Base-by-base conservation (phyloP, 2,888 invertebrate species). In the Nephrotoma flavescens region DNA sequence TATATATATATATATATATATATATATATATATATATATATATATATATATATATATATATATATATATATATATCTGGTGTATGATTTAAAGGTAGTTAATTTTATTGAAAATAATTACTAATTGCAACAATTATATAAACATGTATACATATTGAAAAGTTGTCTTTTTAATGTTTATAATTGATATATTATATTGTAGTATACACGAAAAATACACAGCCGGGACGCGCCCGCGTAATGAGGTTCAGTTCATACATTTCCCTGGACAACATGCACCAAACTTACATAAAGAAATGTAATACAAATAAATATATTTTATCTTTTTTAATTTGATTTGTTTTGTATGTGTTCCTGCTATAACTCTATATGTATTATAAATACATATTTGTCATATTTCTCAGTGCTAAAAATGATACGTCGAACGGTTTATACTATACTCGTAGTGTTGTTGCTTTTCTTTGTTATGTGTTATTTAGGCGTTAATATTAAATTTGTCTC, bases 221-320 rank as follows among this genome's bases (percentile, higher is more conserved):
- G 42, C 84, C 84, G 84, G 84, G 84, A 84, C 84, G 84, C 84
- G 84, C 84, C 84, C 84, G 84, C 84, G 84, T 84, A 84, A 42
- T 84, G 42, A 84, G 84, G 84, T 84, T 42, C 42, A 41, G 3
- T 42, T 42, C 42, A 15, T 42, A 84, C 84, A 84, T 84, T n/a
- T 41, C 84, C 84, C 84, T 84, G 84, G 84, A 84, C 42, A 84
- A 84, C 42, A 84, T 84, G 42, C 42, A 71, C 71, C 71, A 71
- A 71, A 71, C 71, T 71, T 71, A 71, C 71, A 71, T 71, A 71
- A 71, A 71, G 71, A 71, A 71, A 71, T 71, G 31, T 71, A 71
- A 31, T 71, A 71, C 71, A 71, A 71, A n/a, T 52, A 15, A 2
- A 31, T 31, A 31, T 0, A 31, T 31, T 15, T 71, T 71, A 71